A percentile compares a stretch with the other conserved stretches of the same genome.
phyloP scores from a whole-genome alignment of 2,888 invertebrate genomes.

The Notodonta ziczac region DNA sequence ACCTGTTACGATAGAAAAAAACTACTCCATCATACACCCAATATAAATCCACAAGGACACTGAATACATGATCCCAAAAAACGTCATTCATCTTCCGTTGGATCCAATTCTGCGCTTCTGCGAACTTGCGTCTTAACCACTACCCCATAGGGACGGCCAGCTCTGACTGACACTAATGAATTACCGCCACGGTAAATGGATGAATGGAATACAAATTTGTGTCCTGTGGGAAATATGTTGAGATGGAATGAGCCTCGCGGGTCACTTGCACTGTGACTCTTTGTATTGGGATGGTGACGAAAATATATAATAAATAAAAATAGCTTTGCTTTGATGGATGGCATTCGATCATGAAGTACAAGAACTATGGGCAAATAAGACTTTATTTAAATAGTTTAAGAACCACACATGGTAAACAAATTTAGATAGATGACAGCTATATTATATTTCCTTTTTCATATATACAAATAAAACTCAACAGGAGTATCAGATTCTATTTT shows the following conservation, averaged over 20 bases:
- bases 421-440: too few species aligned
- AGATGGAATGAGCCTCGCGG: not conserved
- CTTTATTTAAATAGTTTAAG: too few species aligned
- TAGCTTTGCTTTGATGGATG: too few species aligned
- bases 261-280: not conserved
- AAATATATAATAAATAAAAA: too few species aligned
- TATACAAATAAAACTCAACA: too few species aligned
- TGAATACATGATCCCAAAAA: constrained; percentile 26
- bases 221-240: constrained; percentile 40
- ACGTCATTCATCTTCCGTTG: constrained; percentile 21
- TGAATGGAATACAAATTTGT: constrained; percentile 43
- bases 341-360: too few species aligned
- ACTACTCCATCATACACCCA: not conserved
- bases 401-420: too few species aligned
- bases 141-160: constrained; percentile 32
- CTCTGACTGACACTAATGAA: constrained; percentile 43
- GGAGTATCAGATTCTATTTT: too few species aligned
- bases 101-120: constrained; percentile 23
- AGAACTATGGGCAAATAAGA: too few species aligned
- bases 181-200: constrained; percentile 42
- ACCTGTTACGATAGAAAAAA: not conserved
- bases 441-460: too few species aligned
- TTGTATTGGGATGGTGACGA: too few species aligned
- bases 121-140: constrained; percentile 16
- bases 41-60: not conserved